These are phyloP conservation scores for Hystrix brachyura DNA, from an alignment of 2,113 vertebrate species.

Conservation along the genomic window DNA sequence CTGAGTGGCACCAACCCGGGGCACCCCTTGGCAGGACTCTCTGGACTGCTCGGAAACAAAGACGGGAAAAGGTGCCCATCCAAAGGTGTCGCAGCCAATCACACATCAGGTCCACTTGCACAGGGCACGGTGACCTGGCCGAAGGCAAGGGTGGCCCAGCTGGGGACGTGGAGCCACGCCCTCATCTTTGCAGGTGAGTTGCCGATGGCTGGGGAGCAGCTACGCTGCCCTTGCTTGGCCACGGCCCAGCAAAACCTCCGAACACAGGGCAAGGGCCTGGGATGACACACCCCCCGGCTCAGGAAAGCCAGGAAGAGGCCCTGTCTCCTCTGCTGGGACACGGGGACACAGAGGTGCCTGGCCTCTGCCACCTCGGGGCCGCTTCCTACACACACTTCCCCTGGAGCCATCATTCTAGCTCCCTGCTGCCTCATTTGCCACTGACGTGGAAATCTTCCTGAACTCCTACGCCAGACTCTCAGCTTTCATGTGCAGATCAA, in stretches of 20 bases:
- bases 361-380: neutral
- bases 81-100: neutral
- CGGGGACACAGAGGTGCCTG: neutral
- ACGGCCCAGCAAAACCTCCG: neutral
- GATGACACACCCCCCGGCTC: too few relatives aligned
- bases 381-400: neutral
- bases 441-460: neutral
- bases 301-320: neutral
- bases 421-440: neutral
- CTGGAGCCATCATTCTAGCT: neutral
- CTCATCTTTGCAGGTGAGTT: neutral
- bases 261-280: too few relatives aligned
- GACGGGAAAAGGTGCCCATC: accelerated
- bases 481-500: neutral
- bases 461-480: neutral
- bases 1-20: neutral
- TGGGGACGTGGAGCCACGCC: neutral
- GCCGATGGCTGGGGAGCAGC: accelerated
- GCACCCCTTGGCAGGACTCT: neutral
- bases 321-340: neutral
- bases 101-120: neutral
- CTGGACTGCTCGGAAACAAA: neutral
- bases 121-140: neutral
- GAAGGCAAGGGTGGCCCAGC: neutral
- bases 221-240: accelerated